A percentile compares a stretch with the other conserved stretches of the same genome.
These are phyloP conservation scores for Anguilla anguilla DNA, from an alignment of 2,797 vertebrate species.

Conservation along the genomic window DNA sequence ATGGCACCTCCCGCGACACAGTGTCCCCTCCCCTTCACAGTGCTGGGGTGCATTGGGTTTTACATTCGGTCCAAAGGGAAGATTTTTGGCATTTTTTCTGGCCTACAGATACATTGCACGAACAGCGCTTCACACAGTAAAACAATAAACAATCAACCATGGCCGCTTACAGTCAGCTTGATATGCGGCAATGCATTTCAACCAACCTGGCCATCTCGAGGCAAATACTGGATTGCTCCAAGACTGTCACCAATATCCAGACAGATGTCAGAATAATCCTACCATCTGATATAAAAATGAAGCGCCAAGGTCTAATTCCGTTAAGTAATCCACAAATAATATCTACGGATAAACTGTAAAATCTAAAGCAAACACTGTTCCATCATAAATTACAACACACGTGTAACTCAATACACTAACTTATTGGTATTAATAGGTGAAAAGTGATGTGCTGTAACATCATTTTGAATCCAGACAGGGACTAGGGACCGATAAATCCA, in stretches of 20 bases:
- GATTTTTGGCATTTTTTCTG: too few relatives aligned
- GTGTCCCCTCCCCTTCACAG: too few relatives aligned
- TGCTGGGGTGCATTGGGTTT: too few relatives aligned
- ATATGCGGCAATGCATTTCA: not conserved
- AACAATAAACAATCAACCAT: not conserved
- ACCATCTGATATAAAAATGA: not conserved
- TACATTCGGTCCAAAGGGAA: too few relatives aligned
- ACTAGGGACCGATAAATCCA: slow-evolving; percentile 25
- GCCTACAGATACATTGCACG: not conserved
- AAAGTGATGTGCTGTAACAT: slow-evolving; percentile 6
- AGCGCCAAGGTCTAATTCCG: not conserved
- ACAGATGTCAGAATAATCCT: not conserved
- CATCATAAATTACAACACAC: not conserved
- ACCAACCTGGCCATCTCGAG: not conserved
- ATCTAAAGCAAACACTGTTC: not conserved
- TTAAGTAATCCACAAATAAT: not conserved
- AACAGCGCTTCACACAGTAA: not conserved
- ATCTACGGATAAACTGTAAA: not conserved
- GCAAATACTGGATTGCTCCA: not conserved
- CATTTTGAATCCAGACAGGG: not conserved
- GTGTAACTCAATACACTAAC: slow-evolving; percentile 4
- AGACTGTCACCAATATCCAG: not conserved
- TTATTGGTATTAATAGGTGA: slow-evolving; percentile 10
- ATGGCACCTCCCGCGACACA: too few relatives aligned
- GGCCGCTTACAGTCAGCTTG: not conserved